phyloP scores from a whole-genome alignment of 2,113 vertebrate species.

The Stigmatopora nigra region DNA sequence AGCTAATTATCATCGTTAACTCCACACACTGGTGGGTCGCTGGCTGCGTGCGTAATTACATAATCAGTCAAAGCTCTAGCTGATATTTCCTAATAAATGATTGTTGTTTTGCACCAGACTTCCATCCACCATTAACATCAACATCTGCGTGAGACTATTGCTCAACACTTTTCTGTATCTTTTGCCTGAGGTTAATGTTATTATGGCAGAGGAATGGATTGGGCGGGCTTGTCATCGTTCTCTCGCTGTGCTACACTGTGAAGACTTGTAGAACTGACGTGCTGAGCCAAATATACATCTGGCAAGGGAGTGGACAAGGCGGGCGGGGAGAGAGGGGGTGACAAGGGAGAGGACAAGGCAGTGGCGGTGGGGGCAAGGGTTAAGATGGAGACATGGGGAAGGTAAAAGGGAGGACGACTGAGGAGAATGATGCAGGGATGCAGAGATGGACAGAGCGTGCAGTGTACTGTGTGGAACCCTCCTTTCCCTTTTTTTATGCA shows the following conservation, averaged over 20 bases:
- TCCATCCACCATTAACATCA: conserved; percentile 48
- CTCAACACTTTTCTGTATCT: conserved; percentile 36
- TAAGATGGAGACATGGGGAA: conserved; percentile 47
- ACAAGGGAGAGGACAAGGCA: conserved; percentile 42
- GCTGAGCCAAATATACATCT: conserved; percentile 67
- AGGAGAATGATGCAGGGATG: conserved; percentile 36
- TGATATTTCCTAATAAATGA: conserved; percentile 48
- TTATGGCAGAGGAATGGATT: conserved; percentile 30
- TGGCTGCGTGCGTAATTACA: conserved; percentile 54
- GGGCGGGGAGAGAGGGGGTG: conserved; percentile 43
- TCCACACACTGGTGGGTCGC: conserved; percentile 50
- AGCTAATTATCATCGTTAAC: conserved; percentile 26
- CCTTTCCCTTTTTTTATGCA: conserved; percentile 52
- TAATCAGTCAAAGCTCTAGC: conserved; percentile 44
- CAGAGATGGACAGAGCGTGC: conserved; percentile 44
- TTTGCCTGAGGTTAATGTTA: conserved; percentile 44
- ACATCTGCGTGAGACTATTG: conserved; percentile 52
- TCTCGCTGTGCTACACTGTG: conserved; percentile 44
- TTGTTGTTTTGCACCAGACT: conserved; percentile 34
- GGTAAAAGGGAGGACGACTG: conserved; percentile 27
- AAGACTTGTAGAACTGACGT: conserved; percentile 56
- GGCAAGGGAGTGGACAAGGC: conserved; percentile 46
- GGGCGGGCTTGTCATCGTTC: conserved; percentile 53
- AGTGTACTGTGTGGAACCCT: conserved; percentile 47
- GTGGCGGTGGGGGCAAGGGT: conserved; percentile 31